Conservation (phyloP, 2,797 vertebrate genomes). For the Pteronotus mesoamericanus region DNA sequence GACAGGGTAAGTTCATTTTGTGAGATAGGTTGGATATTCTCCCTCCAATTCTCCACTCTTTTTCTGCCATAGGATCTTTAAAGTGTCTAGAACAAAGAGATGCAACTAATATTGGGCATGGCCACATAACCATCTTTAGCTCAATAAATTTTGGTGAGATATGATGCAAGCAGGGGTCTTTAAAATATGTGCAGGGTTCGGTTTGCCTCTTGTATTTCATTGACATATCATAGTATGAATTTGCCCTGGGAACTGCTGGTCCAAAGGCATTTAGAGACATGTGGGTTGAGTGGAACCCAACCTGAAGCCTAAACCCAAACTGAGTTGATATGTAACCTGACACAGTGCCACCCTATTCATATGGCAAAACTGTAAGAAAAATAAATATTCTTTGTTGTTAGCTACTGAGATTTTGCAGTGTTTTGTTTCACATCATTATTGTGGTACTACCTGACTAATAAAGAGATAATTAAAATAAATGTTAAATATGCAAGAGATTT, state of each 20-base stretch:
- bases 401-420: background rate
- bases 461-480: slow-evolving; percentile 22
- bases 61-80: background rate
- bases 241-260: background rate
- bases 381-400: background rate
- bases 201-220: background rate
- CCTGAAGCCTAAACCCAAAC: background rate
- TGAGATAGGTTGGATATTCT: background rate
- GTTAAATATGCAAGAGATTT: background rate
- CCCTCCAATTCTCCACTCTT: background rate
- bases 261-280: background rate
- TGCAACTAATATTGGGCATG: background rate
- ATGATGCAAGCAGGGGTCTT: background rate
- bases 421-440: background rate
- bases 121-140: background rate
- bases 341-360: background rate
- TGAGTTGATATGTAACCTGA: background rate
- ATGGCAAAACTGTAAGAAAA: background rate
- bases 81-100: background rate
- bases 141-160: background rate
- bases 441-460: background rate
- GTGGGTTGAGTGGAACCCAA: background rate
- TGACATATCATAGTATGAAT: background rate
- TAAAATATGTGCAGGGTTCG: background rate
- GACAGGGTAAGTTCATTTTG: background rate